Conservation (phyloP, 2,888 invertebrate genomes). For the Drosophila tripunctata region DNA sequence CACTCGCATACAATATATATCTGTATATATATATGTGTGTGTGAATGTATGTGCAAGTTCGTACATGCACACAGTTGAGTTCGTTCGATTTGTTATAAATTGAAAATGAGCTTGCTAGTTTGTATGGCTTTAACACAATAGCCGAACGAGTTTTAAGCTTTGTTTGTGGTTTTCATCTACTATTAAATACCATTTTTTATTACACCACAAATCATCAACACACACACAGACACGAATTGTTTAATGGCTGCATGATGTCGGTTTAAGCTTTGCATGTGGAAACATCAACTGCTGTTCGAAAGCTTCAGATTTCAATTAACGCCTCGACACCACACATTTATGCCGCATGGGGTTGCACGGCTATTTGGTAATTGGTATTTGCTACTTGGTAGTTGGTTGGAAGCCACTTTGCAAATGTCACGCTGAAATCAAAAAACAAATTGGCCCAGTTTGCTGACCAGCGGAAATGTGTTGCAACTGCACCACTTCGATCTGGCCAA, state of each 20-base stretch:
- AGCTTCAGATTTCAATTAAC: slow-evolving; percentile 72
- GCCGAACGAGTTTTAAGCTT: slow-evolving; percentile 40
- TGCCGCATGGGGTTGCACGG: slow-evolving; percentile 15
- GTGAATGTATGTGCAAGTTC: too few relatives aligned
- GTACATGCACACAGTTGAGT: slow-evolving; percentile 6
- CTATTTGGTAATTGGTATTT: background rate
- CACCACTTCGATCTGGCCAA: background rate
- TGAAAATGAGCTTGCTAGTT: slow-evolving; percentile 76
- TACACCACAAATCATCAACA: slow-evolving; percentile 67
- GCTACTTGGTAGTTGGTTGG: background rate
- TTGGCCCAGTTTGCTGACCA: slow-evolving; percentile 3
- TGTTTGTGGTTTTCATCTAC: slow-evolving; percentile 29
- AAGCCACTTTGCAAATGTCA: slow-evolving; percentile 45
- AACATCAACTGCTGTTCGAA: slow-evolving; percentile 31
- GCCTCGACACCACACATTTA: slow-evolving; percentile 33
- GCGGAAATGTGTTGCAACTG: slow-evolving; percentile 14
- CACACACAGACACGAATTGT: slow-evolving; percentile 36
- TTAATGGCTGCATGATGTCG: slow-evolving; percentile 67
- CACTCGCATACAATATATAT: slow-evolving; percentile 18
- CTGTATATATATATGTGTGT: background rate
- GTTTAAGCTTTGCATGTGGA: slow-evolving; percentile 38
- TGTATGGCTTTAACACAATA: slow-evolving; percentile 25
- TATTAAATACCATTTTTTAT: slow-evolving; percentile 69
- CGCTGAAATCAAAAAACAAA: slow-evolving; percentile 30
- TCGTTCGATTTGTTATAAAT: slow-evolving; percentile 74